These are phyloP conservation scores for Xenopus laevis DNA, from an alignment of 2,113 vertebrate species.

Conservation along the genomic window DNA sequence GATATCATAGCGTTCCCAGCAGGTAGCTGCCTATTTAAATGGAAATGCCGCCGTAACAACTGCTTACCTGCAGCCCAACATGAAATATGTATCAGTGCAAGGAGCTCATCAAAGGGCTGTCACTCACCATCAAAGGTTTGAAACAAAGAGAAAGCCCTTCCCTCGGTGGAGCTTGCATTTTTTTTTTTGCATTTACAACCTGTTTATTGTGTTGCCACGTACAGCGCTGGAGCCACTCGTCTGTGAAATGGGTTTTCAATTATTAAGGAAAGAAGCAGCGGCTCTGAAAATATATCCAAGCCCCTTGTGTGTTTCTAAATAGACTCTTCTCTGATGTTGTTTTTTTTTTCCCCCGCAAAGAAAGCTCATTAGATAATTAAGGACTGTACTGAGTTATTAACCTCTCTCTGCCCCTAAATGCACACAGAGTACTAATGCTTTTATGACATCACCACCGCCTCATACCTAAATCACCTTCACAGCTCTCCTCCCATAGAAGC, in stretches of 20 bases:
- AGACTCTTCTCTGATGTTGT: conserved; percentile 38
- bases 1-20: no score
- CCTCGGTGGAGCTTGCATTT: no score
- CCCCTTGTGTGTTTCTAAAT: conserved; percentile 49
- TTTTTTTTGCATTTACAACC: not conserved
- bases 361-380: conserved; percentile 51
- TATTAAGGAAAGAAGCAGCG: conserved; percentile 52
- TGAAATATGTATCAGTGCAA: no score
- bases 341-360: conserved; percentile 23
- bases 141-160: no score
- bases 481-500: no score
- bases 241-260: conserved; percentile 62
- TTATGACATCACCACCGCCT: no score
- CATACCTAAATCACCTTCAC: no score
- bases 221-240: conserved; percentile 49
- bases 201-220: conserved; percentile 15
- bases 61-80: no score
- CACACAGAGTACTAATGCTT: not conserved
- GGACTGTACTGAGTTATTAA: conserved; percentile 48
- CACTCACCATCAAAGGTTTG: no score
- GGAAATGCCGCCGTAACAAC: no score
- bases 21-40: no score
- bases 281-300: conserved; percentile 22
- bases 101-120: no score
- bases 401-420: not conserved